These are phyloP conservation scores for Leptonema lineaticorne DNA, from an alignment of 1,140 invertebrate species.

Conservation along the genomic window DNA sequence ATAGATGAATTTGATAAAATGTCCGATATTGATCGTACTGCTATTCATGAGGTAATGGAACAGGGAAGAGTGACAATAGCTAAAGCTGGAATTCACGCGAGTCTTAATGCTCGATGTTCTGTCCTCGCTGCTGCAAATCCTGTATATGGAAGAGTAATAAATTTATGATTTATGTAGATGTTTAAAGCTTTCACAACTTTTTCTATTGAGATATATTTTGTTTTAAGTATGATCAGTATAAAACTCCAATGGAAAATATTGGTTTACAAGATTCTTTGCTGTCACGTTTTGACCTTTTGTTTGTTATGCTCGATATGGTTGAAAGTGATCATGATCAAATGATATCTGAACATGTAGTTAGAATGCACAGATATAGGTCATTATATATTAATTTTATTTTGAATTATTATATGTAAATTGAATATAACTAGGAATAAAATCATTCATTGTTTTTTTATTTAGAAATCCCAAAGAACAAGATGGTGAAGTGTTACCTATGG, in stretches of 20 bases:
- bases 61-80: constrained; percentile 95
- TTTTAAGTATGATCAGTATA: constrained; percentile 94
- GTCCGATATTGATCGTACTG: constrained; percentile 99
- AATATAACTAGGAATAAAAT: background rate
- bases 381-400: background rate
- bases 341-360: constrained; percentile 95
- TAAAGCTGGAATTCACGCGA: constrained; percentile 98
- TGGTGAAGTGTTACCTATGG: constrained; percentile 88
- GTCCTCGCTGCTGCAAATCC: constrained; percentile 99
- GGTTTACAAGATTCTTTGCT: constrained; percentile 96
- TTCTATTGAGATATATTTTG: constrained; percentile 12
- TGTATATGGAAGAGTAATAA: constrained; percentile 94
- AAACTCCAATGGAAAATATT: constrained; percentile 99
- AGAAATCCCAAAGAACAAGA: constrained; percentile 89
- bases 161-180: background rate
- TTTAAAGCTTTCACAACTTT: background rate
- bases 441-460: constrained; percentile 40
- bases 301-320: constrained; percentile 93
- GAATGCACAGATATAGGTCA: constrained; percentile 92
- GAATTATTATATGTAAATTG: background rate
- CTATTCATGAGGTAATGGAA: constrained; percentile 99
- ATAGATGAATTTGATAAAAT: constrained; percentile 99
- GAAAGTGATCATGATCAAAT: constrained; percentile 87
- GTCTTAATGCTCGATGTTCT: constrained; percentile 96
- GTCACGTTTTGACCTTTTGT: constrained; percentile 98